A percentile compares a stretch with the other conserved stretches of the same genome.
These are phyloP conservation scores for Scrobipalpa atriplicella DNA, from an alignment of 2,888 invertebrate species.

Conservation along the genomic window DNA sequence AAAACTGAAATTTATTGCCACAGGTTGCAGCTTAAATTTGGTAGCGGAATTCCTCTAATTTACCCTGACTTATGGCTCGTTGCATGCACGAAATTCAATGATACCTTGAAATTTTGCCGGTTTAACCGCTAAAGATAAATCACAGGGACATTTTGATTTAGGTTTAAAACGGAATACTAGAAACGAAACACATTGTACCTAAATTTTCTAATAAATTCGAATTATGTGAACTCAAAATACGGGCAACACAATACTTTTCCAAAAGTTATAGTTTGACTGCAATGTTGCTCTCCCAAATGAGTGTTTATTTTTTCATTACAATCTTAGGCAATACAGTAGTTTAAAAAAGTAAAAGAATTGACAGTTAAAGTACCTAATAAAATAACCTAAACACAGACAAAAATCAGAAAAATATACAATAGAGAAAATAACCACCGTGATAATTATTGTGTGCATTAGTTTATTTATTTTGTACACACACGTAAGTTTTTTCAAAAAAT, in stretches of 20 bases:
- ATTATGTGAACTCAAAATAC: neutral
- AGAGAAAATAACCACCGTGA: too few species aligned
- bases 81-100: slow-evolving; percentile 33
- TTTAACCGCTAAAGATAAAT: slow-evolving; percentile 26
- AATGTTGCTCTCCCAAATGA: too few species aligned
- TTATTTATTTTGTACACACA: too few species aligned
- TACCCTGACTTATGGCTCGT: slow-evolving; percentile 41
- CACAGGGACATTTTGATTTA: slow-evolving; percentile 23
- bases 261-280: neutral
- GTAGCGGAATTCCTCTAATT: slow-evolving; percentile 41
- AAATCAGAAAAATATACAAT: too few species aligned
- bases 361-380: too few species aligned
- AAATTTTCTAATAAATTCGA: neutral
- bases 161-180: slow-evolving; percentile 10
- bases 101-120: slow-evolving; percentile 30
- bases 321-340: too few species aligned
- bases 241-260: neutral
- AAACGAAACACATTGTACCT: neutral
- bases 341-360: too few species aligned
- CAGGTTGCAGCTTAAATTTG: slow-evolving; percentile 40
- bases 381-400: too few species aligned
- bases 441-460: too few species aligned
- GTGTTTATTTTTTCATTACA: too few species aligned
- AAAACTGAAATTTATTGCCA: slow-evolving; percentile 42
- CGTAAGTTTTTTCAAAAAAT: too few species aligned